Percentiles rank a stretch among this genome's conserved stretches.
Conservation (phyloP, 2,888 invertebrate species). For the Gymnosoma rotundatum region DNA sequence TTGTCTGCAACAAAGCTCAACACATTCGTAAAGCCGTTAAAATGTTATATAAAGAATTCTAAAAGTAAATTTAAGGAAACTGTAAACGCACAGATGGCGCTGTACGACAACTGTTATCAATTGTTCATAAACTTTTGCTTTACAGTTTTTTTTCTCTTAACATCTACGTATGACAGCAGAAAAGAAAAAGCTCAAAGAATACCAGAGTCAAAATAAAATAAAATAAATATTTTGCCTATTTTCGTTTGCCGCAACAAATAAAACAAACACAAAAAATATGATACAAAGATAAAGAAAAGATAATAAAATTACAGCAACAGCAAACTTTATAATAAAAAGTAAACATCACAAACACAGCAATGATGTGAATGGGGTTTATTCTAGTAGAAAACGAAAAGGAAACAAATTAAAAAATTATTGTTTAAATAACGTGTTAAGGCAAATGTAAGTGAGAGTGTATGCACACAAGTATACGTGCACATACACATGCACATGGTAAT, state of each 20-base stretch:
- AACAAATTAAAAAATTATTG: conserved; percentile 3
- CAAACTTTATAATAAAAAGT: conserved; percentile 29
- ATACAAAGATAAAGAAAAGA: conserved; percentile 43
- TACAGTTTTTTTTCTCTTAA: conserved; percentile 24
- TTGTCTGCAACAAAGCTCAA: neutral
- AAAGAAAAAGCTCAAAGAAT: conserved; percentile 61
- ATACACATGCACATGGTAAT: neutral
- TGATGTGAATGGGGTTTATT: neutral
- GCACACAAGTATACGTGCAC: neutral
- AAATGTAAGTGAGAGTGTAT: conserved; percentile 33
- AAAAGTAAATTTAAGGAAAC: neutral
- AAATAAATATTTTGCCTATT: conserved; percentile 61
- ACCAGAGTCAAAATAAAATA: conserved; percentile 62
- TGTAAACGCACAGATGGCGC: conserved; percentile 48
- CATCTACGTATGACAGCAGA: conserved; percentile 10
- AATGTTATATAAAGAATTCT: neutral
- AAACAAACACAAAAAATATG: conserved; percentile 46
- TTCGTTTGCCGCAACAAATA: conserved; percentile 68
- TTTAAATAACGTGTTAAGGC: conserved; percentile 33
- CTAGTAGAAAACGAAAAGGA: neutral
- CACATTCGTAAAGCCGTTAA: neutral
- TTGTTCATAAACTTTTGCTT: conserved; percentile 15
- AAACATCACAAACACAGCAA: conserved; percentile 36
- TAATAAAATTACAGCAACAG: conserved; percentile 43
- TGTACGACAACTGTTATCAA: conserved; percentile 4